Conservation (phyloP, 2,888 invertebrate genomes). For the Drosophila engyochracea region DNA sequence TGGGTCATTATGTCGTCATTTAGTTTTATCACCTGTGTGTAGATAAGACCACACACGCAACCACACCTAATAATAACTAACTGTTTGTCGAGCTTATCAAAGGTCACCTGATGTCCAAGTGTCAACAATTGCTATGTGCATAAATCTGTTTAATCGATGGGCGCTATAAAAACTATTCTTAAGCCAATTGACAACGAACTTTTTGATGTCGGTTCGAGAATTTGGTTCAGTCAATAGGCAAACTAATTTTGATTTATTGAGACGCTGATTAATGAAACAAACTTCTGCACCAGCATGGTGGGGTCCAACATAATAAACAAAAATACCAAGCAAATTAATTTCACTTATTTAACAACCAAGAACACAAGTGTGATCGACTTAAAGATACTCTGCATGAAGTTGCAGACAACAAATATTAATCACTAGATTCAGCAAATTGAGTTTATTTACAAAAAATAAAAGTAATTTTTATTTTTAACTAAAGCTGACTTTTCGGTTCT, state of each 20-base stretch:
- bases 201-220: conserved; percentile 9
- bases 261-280: conserved; percentile 50
- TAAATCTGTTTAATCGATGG: conserved; percentile 47
- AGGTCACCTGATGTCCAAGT: conserved; percentile 51
- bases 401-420: background rate
- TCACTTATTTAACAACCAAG: conserved; percentile 40
- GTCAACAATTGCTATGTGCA: conserved; percentile 45
- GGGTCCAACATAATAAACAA: conserved; percentile 21
- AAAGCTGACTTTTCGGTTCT: fast-evolving
- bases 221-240: conserved; percentile 40
- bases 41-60: conserved; percentile 60
- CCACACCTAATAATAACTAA: conserved; percentile 12
- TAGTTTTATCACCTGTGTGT: conserved; percentile 55
- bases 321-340: conserved; percentile 46
- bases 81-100: conserved; percentile 51
- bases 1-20: conserved; percentile 32
- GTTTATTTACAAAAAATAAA: background rate
- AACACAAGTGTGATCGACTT: conserved; percentile 12
- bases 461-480: background rate
- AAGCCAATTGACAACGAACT: conserved; percentile 14
- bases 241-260: conserved; percentile 74
- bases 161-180: conserved; percentile 18
- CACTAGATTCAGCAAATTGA: fast-evolving
- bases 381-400: conserved; percentile 5
- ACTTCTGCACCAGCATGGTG: conserved; percentile 19